phyloP scores from a whole-genome alignment of 2,113 vertebrate species.

The Eurystomus gularis region DNA sequence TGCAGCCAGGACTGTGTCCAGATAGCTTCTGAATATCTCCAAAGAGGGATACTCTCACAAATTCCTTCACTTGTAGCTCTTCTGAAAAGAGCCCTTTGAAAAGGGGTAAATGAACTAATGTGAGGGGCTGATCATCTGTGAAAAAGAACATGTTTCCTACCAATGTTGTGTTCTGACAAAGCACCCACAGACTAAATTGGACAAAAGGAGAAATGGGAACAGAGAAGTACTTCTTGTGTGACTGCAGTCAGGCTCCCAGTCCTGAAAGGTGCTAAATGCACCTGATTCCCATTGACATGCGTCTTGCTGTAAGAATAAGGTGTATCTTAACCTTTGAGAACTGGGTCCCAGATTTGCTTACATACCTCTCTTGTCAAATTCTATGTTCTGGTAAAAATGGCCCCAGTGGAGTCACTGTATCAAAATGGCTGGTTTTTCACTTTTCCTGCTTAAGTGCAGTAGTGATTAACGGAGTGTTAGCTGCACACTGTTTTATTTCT shows the following conservation, averaged over 20 bases:
- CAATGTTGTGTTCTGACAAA: conserved; percentile 27
- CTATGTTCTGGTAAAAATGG: rapidly evolving
- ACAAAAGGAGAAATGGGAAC: background rate
- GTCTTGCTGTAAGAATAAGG: background rate
- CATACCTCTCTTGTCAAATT: background rate
- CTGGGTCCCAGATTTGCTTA: background rate
- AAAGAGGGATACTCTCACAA: background rate
- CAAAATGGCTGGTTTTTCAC: background rate
- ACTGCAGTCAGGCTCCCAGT: rapidly evolving
- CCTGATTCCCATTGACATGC: background rate
- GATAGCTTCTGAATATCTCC: background rate
- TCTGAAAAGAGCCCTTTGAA: background rate
- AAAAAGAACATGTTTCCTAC: background rate
- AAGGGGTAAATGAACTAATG: background rate
- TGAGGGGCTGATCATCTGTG: background rate
- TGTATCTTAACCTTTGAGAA: background rate
- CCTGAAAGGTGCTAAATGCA: background rate
- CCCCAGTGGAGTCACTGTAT: background rate
- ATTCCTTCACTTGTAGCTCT: background rate
- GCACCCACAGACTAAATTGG: background rate
- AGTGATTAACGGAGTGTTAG: background rate
- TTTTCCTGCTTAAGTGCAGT: background rate
- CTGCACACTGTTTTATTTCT: background rate
- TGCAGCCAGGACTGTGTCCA: background rate
- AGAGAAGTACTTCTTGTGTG: background rate